Base-by-base conservation (phyloP, 2,888 invertebrate genomes). In the Acrocyrtus sp. region DNA sequence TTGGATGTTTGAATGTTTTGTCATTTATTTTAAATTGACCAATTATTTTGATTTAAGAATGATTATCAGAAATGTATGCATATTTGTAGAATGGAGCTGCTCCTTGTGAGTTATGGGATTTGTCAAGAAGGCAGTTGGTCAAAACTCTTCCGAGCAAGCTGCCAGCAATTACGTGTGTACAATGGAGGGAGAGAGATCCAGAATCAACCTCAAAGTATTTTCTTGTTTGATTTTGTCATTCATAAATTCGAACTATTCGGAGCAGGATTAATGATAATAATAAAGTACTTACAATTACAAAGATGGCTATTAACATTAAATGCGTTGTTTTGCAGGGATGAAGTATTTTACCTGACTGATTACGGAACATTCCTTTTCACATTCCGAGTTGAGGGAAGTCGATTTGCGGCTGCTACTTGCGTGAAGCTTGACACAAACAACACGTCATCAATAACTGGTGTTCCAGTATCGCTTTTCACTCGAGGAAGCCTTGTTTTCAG, bases 81-180 rank as follows among this genome's bases (percentile, higher is more conserved):
- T 29, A 1, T 29, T 47, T 65, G 21, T 45, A 80, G 80, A 80
- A 79, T 73, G 80, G 78, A 34, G 65, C 76, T 17, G 73, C 79
- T 24, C 80, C 80, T 2, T 77, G 79, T 67, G 80, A 80, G 58
- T 54, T 80, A n/a, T 80, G 80, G 80, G 79, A 79, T 48, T 62
- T 80, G 43, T 67, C 66, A 6, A 53, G 79, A n/a, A 72, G 72
- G 4, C 80, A 80, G 26, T 61, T 77, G 6, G 79, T 80, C 22
- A 80, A 80, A 60, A 73, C 73, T 0, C 69, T 80, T 15, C 80
- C 80, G 4, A 76, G 60, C 24, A 80, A 80, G 66, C 62, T 80
- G 4, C 80, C 80, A 22, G 75, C 78, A 5, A 79, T 80, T 51
- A 79, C 78, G 17, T 79, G 80, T 56, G 78, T 77, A 2, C 74